Conservation (phyloP, 2,113 vertebrate genomes). For the Xenus cinereus region DNA sequence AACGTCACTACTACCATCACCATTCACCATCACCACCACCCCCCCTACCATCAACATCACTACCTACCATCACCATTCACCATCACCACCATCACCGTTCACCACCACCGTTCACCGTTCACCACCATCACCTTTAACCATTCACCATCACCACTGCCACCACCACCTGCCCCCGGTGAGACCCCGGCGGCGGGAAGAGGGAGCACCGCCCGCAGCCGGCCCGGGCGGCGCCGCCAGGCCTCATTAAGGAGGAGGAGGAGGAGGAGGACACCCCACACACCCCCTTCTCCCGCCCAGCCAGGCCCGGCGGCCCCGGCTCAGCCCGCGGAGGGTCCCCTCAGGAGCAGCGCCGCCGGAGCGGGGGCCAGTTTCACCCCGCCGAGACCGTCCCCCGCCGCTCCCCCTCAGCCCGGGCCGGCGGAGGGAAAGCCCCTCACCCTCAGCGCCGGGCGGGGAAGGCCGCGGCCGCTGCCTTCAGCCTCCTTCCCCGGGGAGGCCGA, state of each 20-base stretch:
- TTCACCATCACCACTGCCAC: not conserved
- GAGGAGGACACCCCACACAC: not conserved
- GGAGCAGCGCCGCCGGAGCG: not conserved
- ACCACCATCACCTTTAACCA: no score
- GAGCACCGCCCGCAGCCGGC: not conserved
- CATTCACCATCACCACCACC: no score
- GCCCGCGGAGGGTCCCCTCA: not conserved
- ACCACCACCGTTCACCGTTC: not conserved
- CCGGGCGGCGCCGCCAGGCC: not conserved
- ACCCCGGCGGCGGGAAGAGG: not conserved
- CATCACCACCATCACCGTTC: not conserved
- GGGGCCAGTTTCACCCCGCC: not conserved
- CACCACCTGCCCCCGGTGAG: no score
- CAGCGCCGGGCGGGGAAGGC: not conserved
- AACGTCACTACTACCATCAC: no score
- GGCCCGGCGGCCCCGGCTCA: not conserved
- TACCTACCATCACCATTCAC: no score
- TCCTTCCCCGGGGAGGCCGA: not conserved
- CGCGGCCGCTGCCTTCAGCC: not conserved
- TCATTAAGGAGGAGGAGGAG: rapidly evolving
- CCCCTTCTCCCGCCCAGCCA: not conserved
- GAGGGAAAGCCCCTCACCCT: not conserved
- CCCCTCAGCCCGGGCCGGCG: not conserved
- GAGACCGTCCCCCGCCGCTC: not conserved
- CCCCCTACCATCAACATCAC: no score